Conservation (phyloP, 2,888 invertebrate genomes). For the Tenodera sinensis region DNA sequence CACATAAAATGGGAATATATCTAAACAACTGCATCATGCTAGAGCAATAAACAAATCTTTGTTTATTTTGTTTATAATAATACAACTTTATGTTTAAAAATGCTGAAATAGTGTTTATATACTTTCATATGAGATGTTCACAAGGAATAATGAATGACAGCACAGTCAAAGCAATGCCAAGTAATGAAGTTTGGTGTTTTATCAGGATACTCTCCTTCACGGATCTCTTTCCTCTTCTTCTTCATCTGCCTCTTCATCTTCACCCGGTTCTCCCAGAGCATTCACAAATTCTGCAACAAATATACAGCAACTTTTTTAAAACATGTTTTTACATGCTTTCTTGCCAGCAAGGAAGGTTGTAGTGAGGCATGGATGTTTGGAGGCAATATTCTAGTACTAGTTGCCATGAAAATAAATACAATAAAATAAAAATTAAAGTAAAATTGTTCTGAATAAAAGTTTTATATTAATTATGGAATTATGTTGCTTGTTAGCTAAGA, state of each 20-base stretch:
- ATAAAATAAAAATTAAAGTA: no score
- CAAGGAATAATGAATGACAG: neutral
- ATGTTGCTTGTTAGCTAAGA: no score
- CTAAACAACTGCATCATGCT: neutral
- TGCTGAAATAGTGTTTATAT: neutral
- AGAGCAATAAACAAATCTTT: neutral
- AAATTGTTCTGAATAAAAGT: no score
- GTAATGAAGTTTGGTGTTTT: neutral
- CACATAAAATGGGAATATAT: neutral
- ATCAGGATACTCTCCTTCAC: neutral
- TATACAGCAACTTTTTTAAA: neutral
- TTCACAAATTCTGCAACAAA: conserved; percentile 68
- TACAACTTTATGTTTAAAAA: neutral
- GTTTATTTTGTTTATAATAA: neutral
- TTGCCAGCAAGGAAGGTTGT: no score
- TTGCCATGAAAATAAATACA: no score
- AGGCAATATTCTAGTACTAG: no score
- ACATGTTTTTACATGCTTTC: neutral
- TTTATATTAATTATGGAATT: no score
- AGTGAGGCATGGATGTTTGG: no score
- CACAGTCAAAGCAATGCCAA: neutral
- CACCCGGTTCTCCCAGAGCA: conserved; percentile 75
- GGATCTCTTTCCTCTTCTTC: conserved; percentile 64
- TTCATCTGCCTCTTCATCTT: conserved; percentile 68
- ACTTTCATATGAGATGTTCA: neutral